Percentiles rank a stretch among this genome's conserved stretches.
Evolutionary conservation across 2,888 invertebrate genomes (phyloP).

Genomic region (Ypsolopha sequella): DNA sequence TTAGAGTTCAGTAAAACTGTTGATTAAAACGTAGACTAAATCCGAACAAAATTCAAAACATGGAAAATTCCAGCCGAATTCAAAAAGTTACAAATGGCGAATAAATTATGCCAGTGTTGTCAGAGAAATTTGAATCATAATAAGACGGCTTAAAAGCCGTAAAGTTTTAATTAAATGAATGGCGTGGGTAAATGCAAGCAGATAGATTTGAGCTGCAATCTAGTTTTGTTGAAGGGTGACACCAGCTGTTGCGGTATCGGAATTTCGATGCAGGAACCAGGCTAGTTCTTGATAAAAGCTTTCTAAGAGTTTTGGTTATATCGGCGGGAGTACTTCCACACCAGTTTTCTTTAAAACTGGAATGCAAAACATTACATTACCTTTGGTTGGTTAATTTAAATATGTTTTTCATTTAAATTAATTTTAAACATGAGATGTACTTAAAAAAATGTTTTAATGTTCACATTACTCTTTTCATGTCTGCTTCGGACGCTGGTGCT

Average conservation of each 20-base stretch:
- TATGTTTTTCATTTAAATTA: no score
- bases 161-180: slow-evolving; percentile 16
- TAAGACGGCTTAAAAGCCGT: background rate
- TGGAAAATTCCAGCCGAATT: slow-evolving; percentile 37
- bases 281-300: slow-evolving; percentile 62
- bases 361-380: no score
- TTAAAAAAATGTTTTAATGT: background rate
- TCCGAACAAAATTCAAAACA: slow-evolving; percentile 28
- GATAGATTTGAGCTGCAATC: slow-evolving; percentile 45
- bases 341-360: no score
- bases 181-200: slow-evolving; percentile 27
- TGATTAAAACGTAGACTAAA: no score
- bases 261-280: slow-evolving; percentile 41
- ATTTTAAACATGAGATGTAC: background rate
- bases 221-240: slow-evolving; percentile 40
- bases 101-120: slow-evolving; percentile 15
- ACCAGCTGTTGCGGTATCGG: slow-evolving; percentile 63
- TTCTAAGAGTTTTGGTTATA: slow-evolving; percentile 31
- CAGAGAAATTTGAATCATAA: slow-evolving; percentile 21
- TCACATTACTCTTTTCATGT: slow-evolving; percentile 18
- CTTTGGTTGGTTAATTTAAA: no score
- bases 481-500: slow-evolving; percentile 13
- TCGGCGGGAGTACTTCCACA: background rate
- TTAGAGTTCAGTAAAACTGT: no score
- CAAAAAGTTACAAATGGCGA: slow-evolving; percentile 35